A percentile compares a stretch with the other conserved stretches of the same genome.
Conservation (phyloP, 2,113 vertebrate species). For the Melanotaenia duboulayi region DNA sequence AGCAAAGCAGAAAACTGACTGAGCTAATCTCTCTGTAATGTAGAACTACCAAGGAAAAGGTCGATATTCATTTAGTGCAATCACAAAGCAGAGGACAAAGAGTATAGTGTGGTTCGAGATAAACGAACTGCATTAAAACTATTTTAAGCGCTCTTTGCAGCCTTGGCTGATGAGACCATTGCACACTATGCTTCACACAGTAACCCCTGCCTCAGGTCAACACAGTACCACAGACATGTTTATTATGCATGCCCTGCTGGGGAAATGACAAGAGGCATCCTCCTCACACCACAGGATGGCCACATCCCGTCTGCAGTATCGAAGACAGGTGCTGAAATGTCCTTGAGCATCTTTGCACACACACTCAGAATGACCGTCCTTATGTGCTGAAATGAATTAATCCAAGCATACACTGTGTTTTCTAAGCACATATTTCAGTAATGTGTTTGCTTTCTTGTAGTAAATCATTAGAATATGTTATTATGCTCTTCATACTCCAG, state of each 20-base stretch:
- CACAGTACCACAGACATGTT: conserved; percentile 62
- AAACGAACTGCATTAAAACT: neutral
- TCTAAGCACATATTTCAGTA: conserved; percentile 1
- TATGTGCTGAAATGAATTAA: conserved; percentile 10
- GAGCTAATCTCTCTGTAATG: conserved; percentile 57
- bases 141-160: conserved; percentile 7
- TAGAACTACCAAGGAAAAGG: conserved; percentile 41
- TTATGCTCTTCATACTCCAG: conserved; percentile 23
- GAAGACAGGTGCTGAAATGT: conserved; percentile 61
- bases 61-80: conserved; percentile 26
- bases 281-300: conserved; percentile 55
- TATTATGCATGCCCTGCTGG: conserved; percentile 74
- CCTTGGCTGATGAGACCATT: conserved; percentile 14
- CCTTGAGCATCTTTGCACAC: conserved; percentile 73
- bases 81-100: conserved; percentile 21
- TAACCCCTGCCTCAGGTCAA: conserved; percentile 65
- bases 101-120: too few species aligned
- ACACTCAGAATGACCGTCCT: conserved; percentile 14
- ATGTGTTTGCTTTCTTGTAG: neutral
- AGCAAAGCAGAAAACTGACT: conserved; percentile 49
- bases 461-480: conserved; percentile 18
- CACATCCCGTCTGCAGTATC: conserved; percentile 47
- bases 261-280: conserved; percentile 62
- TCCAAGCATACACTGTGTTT: neutral
- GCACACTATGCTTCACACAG: conserved; percentile 31